These are phyloP conservation scores for Hucho hucho DNA, from an alignment of 2,113 vertebrate species.

Conservation along the genomic window DNA sequence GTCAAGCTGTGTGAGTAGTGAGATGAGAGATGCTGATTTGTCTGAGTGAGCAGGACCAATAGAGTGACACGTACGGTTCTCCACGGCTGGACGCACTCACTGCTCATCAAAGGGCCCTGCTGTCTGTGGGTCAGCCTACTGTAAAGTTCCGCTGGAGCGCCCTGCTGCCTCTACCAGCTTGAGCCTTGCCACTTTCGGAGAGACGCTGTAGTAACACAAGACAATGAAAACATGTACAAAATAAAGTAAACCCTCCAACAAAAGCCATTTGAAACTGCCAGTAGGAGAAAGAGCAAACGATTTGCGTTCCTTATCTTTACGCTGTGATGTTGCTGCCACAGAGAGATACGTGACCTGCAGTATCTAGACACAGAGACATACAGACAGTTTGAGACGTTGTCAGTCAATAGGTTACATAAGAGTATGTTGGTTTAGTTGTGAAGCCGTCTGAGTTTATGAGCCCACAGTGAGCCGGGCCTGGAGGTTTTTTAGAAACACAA, in stretches of 20 bases:
- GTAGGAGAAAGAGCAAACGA: conserved; percentile 42
- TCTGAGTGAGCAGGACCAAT: conserved; percentile 9
- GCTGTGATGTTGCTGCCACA: neutral
- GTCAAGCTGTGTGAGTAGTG: conserved; percentile 9
- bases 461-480: conserved; percentile 24
- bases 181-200: conserved; percentile 14
- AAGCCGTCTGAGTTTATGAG: conserved; percentile 36
- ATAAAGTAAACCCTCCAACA: conserved; percentile 18
- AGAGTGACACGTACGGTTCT: conserved; percentile 48
- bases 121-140: conserved; percentile 4
- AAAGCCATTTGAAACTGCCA: conserved; percentile 52
- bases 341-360: neutral
- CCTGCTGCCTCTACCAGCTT: neutral
- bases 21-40: conserved; percentile 12
- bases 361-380: neutral
- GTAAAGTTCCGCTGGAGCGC: neutral
- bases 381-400: conserved; percentile 40
- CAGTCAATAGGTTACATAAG: conserved; percentile 40
- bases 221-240: neutral
- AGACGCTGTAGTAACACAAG: neutral
- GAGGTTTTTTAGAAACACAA: conserved; percentile 48
- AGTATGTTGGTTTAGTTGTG: conserved; percentile 48
- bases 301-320: conserved; percentile 2
- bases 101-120: conserved; percentile 54
- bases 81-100: conserved; percentile 50